Evolutionary conservation across 2,797 vertebrate genomes (phyloP), one percentile per base, ranked within the genome.

Genomic region (Acipenser transmontanus): DNA sequence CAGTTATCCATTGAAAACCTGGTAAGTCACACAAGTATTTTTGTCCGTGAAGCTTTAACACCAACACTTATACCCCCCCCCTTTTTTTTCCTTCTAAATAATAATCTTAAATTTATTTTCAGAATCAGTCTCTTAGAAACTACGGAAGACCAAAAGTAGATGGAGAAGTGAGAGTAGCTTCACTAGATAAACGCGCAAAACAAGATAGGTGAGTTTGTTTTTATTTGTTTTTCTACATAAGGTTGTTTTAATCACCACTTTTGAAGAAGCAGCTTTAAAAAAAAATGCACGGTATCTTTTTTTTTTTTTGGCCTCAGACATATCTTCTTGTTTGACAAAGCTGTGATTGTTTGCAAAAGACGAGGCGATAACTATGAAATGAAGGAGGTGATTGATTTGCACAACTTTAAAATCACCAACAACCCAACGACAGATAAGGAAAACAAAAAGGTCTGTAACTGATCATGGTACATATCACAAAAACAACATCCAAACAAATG

Each of bases 1-100:
- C 96, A 98, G 85, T 92, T 89, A 69, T 98, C 94, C 68, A 99
- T 99, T 68, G 95, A 99, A 84, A 99, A 99, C 77, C 77, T 99
- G 91, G 97, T 99, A 83, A 12, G 93, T 61, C 34, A 0, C 12
- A 4, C 4, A 52, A 50, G 14, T 34, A 34, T 34, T 34, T 34
- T 34, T 34, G 34, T 34, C 34, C 3, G 4, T 59, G 49, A 54
- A 8, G 9, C 51, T 57, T 10, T 49, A 14, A 49, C 13, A 50
- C 49, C 34, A 57, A 12, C 47, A n/a, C 49, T 34, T 12, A 70
- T 13, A 66, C 1, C 5, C 8, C 6, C 14, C 17, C 13, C 0
- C 6, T 49, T 62, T n/a, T n/a, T 4, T 51, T 20, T 61, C 10
- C 3, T 34, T 10, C 1, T 47, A 6, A 6, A 12, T 5, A 62